phyloP scores from a whole-genome alignment of 2,797 vertebrate species.

The Thaleichthys pacificus region DNA sequence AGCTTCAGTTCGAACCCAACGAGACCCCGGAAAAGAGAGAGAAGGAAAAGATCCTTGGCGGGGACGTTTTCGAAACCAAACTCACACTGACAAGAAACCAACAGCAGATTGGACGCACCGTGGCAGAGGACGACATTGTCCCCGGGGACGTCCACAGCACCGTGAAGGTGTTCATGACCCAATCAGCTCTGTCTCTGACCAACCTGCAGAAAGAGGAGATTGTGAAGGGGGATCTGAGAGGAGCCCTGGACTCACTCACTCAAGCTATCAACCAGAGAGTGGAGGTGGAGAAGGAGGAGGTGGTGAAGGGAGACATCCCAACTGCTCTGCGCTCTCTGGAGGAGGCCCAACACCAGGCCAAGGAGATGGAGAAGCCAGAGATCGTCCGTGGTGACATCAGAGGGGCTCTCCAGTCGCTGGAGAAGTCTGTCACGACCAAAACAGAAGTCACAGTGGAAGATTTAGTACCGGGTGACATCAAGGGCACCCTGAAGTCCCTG shows the following conservation, averaged over 20 bases:
- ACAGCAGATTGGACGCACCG: constrained; percentile 78
- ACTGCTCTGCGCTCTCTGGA: constrained; percentile 82
- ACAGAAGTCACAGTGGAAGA: constrained; percentile 79
- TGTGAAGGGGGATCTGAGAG: constrained; percentile 84
- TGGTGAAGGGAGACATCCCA: constrained; percentile 80
- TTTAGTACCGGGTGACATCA: constrained; percentile 82
- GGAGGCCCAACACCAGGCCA: constrained; percentile 78
- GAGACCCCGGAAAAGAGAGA: constrained; percentile 60
- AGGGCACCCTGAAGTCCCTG: constrained; percentile 82
- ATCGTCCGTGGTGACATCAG: constrained; percentile 81
- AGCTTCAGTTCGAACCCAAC: constrained; percentile 76
- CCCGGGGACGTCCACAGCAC: constrained; percentile 83
- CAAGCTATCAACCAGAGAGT: constrained; percentile 82
- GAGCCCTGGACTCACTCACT: constrained; percentile 80
- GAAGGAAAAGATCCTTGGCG: constrained; percentile 81
- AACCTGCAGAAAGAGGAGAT: constrained; percentile 80
- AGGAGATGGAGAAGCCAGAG: constrained; percentile 80
- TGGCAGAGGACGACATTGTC: constrained; percentile 85
- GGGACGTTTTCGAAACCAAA: constrained; percentile 85
- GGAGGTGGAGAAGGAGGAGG: constrained; percentile 82
- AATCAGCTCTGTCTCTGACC: constrained; percentile 69
- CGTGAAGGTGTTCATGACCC: constrained; percentile 84
- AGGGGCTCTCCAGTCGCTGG: constrained; percentile 82
- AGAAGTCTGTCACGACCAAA: constrained; percentile 80
- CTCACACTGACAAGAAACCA: constrained; percentile 78